A percentile compares a stretch with the other conserved stretches of the same genome.
Conservation (phyloP, 2,888 invertebrate genomes). For the Prenolepis imparis region DNA sequence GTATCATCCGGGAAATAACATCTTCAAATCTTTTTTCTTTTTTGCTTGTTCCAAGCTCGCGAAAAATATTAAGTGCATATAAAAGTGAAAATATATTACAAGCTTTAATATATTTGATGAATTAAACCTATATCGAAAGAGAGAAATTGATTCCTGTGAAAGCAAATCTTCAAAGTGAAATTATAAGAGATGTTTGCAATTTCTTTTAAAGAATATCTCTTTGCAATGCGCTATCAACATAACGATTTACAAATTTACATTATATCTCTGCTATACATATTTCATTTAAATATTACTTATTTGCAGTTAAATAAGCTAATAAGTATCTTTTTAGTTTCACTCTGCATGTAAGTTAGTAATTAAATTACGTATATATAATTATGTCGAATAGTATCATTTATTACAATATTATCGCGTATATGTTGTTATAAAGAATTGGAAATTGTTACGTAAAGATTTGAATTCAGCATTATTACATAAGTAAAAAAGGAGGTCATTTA, state of each 20-base stretch:
- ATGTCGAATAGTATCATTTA: not conserved
- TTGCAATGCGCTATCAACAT: not conserved
- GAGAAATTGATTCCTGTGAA: not conserved
- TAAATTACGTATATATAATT: not conserved
- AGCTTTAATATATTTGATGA: not conserved
- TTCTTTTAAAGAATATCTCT: not conserved
- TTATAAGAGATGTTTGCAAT: not conserved
- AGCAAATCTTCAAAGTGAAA: not conserved
- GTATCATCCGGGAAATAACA: no score
- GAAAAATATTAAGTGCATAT: not conserved
- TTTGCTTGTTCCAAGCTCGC: no score
- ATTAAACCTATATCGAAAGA: not conserved
- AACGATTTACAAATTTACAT: not conserved
- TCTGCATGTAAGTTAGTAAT: not conserved
- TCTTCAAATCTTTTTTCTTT: not conserved
- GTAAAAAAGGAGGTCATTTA: slow-evolving; percentile 5
- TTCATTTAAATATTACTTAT: not conserved
- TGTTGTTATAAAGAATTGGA: not conserved
- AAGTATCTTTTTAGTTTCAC: not conserved
- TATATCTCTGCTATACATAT: not conserved
- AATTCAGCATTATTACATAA: not conserved
- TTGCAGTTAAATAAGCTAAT: not conserved
- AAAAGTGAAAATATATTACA: not conserved
- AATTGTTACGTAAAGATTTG: not conserved
- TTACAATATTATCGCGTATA: not conserved